A percentile compares a stretch with the other conserved stretches of the same genome.
Evolutionary conservation across 1,140 invertebrate species (phyloP).

Genomic region (Rhopalosiphum padi): DNA sequence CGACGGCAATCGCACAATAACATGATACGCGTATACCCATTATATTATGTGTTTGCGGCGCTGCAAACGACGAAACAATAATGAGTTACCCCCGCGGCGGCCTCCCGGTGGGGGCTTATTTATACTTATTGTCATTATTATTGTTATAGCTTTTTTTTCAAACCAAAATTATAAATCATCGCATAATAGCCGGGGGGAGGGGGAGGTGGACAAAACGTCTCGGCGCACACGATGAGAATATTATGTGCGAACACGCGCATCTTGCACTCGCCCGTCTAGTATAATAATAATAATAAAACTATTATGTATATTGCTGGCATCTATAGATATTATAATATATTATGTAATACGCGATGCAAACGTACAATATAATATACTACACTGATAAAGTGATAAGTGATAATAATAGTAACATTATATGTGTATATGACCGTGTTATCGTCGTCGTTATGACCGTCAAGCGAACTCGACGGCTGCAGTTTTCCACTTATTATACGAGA

Average conservation of each 20-base stretch:
- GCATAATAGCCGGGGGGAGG: not conserved
- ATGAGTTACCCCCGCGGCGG: slow-evolving; percentile 35
- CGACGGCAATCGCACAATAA: slow-evolving; percentile 11
- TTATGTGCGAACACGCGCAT: not conserved
- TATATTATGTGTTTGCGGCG: slow-evolving; percentile 1
- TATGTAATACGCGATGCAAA: not conserved
- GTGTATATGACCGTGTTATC: not conserved
- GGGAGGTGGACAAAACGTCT: not conserved
- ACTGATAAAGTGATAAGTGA: not conserved
- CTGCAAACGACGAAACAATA: slow-evolving; percentile 11
- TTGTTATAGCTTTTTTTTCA: not conserved
- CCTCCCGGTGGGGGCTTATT: not conserved
- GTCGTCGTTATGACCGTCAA: not conserved
- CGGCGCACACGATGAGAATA: not conserved
- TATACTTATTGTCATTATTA: not conserved
- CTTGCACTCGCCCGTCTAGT: not conserved
- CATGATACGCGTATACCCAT: not conserved
- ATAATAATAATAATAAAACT: too few species aligned
- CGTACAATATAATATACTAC: not conserved
- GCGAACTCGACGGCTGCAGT: not conserved
- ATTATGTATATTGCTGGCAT: not conserved
- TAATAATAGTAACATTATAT: not conserved
- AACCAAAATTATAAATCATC: not conserved
- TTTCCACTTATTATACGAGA: not conserved
- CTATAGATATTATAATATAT: not conserved